Conservation (phyloP, 2,113 vertebrate species). For the Silurus meridionalis region DNA sequence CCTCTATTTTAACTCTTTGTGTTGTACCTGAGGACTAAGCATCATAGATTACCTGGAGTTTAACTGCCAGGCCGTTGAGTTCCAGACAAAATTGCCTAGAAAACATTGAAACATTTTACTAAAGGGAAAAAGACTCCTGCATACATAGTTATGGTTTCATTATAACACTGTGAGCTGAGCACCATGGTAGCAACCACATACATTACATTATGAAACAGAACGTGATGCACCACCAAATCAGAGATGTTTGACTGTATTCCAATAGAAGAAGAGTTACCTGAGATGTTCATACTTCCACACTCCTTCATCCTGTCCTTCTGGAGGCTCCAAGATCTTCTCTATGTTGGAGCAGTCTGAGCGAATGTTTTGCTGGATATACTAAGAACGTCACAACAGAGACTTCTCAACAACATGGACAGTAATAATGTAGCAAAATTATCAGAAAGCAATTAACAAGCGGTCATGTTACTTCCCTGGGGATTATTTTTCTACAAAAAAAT, state of each 20-base stretch:
- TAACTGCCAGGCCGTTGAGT: constrained; percentile 96
- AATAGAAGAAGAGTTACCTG: constrained; percentile 72
- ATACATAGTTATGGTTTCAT: neutral
- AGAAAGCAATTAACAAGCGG: neutral
- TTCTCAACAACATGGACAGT: neutral
- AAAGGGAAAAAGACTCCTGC: neutral
- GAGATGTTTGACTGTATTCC: no score
- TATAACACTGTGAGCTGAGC: neutral
- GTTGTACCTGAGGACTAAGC: neutral
- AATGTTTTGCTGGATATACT: constrained; percentile 99
- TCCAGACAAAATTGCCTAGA: constrained; percentile 96
- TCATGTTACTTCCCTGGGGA: neutral
- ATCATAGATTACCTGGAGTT: constrained; percentile 85
- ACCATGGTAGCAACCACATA: neutral
- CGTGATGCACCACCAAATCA: neutral
- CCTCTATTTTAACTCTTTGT: neutral
- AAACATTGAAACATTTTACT: neutral
- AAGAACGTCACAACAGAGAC: constrained; percentile 32
- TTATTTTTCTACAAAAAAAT: neutral
- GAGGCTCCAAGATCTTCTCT: constrained; percentile 97
- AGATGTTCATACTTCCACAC: constrained; percentile 99
- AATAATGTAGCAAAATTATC: neutral
- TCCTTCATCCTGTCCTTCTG: constrained; percentile 97
- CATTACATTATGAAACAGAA: neutral
- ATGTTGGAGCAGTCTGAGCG: constrained; percentile 96